Conservation (phyloP, 2,888 invertebrate species). For the Tribolium freemani region DNA sequence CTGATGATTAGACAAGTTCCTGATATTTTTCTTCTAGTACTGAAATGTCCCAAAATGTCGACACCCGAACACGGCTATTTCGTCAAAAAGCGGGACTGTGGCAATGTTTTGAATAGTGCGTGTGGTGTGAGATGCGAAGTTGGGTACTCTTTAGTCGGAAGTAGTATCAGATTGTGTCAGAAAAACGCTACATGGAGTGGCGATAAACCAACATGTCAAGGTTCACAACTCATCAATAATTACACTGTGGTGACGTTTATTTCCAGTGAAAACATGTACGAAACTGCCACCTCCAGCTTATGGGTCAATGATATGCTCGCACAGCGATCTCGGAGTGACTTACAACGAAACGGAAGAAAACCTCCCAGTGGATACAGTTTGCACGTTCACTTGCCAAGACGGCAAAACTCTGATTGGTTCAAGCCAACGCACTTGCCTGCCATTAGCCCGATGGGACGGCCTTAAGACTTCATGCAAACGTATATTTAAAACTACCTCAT, state of each 20-base stretch:
- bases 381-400: constrained; percentile 75
- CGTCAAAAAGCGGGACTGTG: constrained; percentile 74
- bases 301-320: constrained; percentile 72
- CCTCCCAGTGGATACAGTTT: constrained; percentile 75
- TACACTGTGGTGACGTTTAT: constrained; percentile 17
- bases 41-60: constrained; percentile 72
- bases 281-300: constrained; percentile 71
- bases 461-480: constrained; percentile 77
- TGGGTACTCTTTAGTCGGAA: constrained; percentile 70
- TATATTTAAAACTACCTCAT: constrained; percentile 52
- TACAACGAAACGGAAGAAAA: constrained; percentile 60
- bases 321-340: constrained; percentile 64
- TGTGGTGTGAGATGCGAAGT: constrained; percentile 78
- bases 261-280: constrained; percentile 76
- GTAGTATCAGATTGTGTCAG: constrained; percentile 75
- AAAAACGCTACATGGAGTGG: constrained; percentile 79
- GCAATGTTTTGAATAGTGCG: constrained; percentile 78
- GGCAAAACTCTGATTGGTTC: constrained; percentile 77
- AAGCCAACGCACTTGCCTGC: constrained; percentile 75
- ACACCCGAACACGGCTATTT: constrained; percentile 78
- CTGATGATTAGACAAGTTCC: background rate
- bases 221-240: constrained; percentile 61
- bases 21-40: constrained; percentile 62
- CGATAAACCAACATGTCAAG: constrained; percentile 73
- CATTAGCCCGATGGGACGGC: constrained; percentile 79